Percentiles rank a stretch among this genome's conserved stretches.
Evolutionary conservation across 2,888 invertebrate genomes (phyloP).

Genomic region (Lycaena phlaeas): DNA sequence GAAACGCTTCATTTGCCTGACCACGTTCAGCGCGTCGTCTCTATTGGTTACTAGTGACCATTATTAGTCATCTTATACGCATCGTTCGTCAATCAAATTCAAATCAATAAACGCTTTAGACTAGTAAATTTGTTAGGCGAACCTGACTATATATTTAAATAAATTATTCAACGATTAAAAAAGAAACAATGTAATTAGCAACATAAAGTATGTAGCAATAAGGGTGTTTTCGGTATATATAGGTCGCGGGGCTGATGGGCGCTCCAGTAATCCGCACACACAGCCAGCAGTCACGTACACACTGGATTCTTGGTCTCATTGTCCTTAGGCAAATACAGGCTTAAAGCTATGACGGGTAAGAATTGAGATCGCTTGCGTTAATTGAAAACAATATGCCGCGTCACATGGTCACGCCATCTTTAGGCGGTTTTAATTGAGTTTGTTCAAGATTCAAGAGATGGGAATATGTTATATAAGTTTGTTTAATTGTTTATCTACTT

Average conservation of each 20-base stretch:
- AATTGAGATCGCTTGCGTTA: conserved; percentile 2
- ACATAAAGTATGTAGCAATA: not conserved
- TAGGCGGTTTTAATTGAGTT: conserved; percentile 9
- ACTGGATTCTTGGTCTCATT: conserved; percentile 21
- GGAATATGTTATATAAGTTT: not conserved
- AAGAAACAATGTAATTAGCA: not conserved
- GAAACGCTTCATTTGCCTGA: too few species aligned
- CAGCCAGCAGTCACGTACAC: conserved; percentile 25
- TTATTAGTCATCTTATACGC: too few species aligned
- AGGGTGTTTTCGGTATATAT: conserved; percentile 12
- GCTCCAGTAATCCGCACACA: conserved; percentile 27
- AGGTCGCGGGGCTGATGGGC: conserved; percentile 20
- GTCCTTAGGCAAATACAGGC: conserved; percentile 17
- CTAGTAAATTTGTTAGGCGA: too few species aligned
- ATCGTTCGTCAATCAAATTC: too few species aligned
- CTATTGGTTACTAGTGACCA: too few species aligned
- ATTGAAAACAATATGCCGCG: conserved; percentile 9
- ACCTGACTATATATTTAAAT: too few species aligned
- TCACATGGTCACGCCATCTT: conserved; percentile 12
- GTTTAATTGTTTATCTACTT: too few species aligned
- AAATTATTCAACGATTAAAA: too few species aligned
- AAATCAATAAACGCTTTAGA: too few species aligned
- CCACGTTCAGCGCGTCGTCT: too few species aligned
- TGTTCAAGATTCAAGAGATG: conserved; percentile 8
- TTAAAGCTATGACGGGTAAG: conserved; percentile 10